phyloP scores from a whole-genome alignment of 2,113 vertebrate species.

The Illadopsis cleaveri region DNA sequence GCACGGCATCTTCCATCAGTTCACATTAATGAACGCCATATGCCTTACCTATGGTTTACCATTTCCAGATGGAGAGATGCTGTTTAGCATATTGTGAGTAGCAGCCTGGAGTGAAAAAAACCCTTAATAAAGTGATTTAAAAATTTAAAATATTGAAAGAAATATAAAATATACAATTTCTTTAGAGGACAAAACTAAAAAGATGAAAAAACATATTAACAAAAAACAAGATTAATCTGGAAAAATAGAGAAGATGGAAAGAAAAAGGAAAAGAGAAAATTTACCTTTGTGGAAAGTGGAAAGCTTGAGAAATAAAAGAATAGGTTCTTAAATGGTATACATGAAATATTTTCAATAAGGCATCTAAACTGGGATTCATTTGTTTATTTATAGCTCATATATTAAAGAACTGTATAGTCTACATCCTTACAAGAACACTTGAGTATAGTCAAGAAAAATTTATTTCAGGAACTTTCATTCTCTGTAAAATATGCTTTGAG shows the following conservation, averaged over 20 bases:
- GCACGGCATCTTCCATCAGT: background rate
- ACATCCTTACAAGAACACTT: background rate
- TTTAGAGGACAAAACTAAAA: background rate
- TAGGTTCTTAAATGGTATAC: background rate
- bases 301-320: background rate
- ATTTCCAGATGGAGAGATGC: background rate
- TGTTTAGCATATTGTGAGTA: background rate
- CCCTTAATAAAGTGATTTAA: background rate
- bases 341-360: background rate
- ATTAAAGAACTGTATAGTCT: background rate
- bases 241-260: background rate
- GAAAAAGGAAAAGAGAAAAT: background rate
- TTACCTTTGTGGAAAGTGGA: background rate
- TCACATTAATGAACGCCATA: background rate
- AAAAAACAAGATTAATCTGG: rapidly evolving
- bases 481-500: background rate
- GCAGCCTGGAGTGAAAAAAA: background rate
- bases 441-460: background rate
- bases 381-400: background rate
- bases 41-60: background rate
- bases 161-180: background rate
- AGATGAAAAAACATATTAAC: background rate
- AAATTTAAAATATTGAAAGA: background rate
- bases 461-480: background rate
- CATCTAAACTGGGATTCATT: background rate